These are phyloP conservation scores for Enteromius mattozi DNA, from an alignment of 2,797 vertebrate genomes.

Conservation along the genomic window DNA sequence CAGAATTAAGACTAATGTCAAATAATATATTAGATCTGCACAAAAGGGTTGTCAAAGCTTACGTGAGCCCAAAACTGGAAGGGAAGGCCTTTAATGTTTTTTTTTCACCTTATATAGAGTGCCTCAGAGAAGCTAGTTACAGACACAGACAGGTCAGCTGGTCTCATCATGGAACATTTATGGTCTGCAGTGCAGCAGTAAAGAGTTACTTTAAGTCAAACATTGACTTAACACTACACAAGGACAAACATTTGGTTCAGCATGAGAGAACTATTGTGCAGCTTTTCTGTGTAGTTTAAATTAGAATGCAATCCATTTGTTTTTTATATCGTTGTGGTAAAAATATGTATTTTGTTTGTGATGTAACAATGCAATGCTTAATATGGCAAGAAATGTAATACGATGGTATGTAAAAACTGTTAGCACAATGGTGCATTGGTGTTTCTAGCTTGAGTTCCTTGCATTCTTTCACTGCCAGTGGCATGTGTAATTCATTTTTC, in stretches of 20 bases:
- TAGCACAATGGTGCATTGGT: neutral
- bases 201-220: constrained; percentile 46
- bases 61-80: neutral
- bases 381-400: neutral
- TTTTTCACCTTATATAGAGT: neutral
- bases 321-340: neutral
- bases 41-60: neutral
- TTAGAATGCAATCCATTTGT: neutral
- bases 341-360: neutral
- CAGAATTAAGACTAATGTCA: neutral
- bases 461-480: constrained; percentile 5
- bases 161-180: constrained; percentile 20
- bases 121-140: neutral
- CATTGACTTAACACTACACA: constrained; percentile 31
- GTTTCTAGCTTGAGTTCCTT: neutral
- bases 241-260: constrained; percentile 32
- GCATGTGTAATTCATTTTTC: neutral
- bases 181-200: constrained; percentile 27
- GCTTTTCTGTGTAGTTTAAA: neutral
- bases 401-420: neutral
- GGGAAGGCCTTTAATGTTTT: neutral
- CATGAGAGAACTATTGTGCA: neutral
- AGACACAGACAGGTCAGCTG: constrained; percentile 14
- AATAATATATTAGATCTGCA: constrained; percentile 14
- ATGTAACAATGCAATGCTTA: neutral